Evolutionary conservation across 2,113 vertebrate genomes (phyloP).

Genomic region (Chamaea fasciata): DNA sequence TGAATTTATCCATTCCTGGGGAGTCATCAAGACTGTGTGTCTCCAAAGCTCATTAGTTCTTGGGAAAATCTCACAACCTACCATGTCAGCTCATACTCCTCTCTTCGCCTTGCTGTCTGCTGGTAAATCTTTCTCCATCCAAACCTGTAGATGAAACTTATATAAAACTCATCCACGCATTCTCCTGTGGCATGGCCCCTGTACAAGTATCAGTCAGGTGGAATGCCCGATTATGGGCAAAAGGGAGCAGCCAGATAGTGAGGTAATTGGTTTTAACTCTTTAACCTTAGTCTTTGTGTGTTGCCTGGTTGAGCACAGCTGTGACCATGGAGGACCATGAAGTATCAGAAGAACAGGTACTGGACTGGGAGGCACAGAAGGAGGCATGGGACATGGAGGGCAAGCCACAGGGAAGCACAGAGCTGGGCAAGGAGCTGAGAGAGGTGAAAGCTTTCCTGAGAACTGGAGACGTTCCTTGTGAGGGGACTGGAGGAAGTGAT

Average conservation of each 20-base stretch:
- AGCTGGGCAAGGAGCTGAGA: neutral
- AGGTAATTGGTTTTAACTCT: neutral
- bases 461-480: fast-evolving
- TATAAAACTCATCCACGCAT: neutral
- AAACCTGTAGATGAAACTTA: neutral
- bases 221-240: neutral
- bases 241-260: neutral
- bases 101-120: neutral
- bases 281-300: neutral
- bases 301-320: neutral
- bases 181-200: neutral
- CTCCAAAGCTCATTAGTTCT: neutral
- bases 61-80: neutral
- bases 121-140: neutral
- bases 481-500: neutral
- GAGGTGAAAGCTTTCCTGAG: neutral
- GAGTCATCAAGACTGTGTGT: neutral
- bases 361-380: neutral
- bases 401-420: neutral
- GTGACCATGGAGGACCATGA: neutral
- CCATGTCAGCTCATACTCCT: neutral
- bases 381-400: neutral
- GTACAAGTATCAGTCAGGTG: neutral
- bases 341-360: neutral
- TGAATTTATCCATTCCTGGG: neutral